Conservation (phyloP, 1,140 invertebrate species). For the Phymorhynchus buccinoides region DNA sequence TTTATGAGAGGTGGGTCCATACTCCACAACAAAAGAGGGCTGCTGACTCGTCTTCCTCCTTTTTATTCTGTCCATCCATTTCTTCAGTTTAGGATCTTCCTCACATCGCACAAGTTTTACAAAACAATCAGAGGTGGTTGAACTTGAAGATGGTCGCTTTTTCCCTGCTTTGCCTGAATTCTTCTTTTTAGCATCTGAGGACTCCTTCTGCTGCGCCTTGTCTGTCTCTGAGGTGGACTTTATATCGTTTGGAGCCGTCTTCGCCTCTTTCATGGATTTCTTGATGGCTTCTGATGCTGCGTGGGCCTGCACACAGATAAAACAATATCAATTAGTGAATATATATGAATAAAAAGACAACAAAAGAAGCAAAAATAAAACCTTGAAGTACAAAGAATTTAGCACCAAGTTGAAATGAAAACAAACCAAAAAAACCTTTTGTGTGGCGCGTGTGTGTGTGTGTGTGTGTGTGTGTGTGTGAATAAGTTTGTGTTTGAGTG, state of each 20-base stretch:
- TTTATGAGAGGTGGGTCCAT: neutral
- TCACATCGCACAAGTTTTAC: slow-evolving; percentile 21
- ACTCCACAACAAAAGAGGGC: neutral
- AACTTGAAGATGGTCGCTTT: neutral
- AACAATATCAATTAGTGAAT: neutral
- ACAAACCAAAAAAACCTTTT: neutral
- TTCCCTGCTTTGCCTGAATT: neutral
- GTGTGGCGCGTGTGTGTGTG: neutral
- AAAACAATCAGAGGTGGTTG: neutral
- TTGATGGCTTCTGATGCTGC: slow-evolving; percentile 17
- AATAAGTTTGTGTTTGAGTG: neutral
- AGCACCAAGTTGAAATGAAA: neutral
- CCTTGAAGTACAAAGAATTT: neutral
- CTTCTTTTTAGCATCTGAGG: neutral
- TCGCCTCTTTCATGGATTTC: neutral
- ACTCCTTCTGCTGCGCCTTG: neutral
- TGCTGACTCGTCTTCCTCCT: too few relatives aligned
- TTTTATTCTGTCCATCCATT: neutral
- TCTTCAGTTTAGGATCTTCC: neutral
- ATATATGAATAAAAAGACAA: neutral
- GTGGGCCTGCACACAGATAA: neutral
- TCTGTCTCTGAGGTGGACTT: neutral
- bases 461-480: neutral
- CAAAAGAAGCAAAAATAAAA: neutral
- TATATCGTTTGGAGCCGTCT: neutral